These are phyloP conservation scores for Diplazon laetatorius DNA, from an alignment of 2,888 invertebrate genomes.

Conservation along the genomic window DNA sequence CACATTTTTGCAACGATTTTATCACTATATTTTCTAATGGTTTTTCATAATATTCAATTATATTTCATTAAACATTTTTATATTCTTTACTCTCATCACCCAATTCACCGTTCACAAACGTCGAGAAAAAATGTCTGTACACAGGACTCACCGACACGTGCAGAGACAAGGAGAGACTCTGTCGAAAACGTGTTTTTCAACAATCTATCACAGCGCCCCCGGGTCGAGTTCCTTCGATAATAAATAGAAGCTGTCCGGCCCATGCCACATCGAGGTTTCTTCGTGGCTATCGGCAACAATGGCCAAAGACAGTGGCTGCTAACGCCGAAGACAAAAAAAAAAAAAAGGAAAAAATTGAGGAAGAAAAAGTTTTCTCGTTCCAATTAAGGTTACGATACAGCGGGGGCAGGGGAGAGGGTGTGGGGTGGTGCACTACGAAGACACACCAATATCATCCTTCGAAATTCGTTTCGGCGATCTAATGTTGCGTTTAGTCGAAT, in stretches of 20 bases:
- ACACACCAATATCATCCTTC: slow-evolving; percentile 29
- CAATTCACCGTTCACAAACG: no score
- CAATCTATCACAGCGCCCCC: no score
- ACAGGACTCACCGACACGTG: no score
- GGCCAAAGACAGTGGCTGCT: no score
- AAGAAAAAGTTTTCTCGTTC: slow-evolving; percentile 38
- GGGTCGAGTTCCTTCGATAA: background rate
- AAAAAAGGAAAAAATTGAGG: slow-evolving; percentile 5
- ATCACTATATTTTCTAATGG: no score
- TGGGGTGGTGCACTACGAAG: slow-evolving; percentile 22
- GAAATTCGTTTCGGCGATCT: slow-evolving; percentile 12
- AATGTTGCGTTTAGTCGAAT: slow-evolving; percentile 43
- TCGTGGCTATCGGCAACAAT: no score
- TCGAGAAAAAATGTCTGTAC: background rate
- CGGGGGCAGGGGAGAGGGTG: no score
- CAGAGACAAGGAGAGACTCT: background rate
- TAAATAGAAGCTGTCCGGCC: background rate
- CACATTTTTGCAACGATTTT: no score
- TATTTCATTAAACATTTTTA: no score
- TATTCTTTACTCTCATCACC: no score
- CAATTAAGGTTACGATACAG: slow-evolving; percentile 46
- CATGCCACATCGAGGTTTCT: no score
- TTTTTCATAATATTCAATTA: no score
- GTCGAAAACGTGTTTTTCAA: background rate
- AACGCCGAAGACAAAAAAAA: background rate